A percentile compares a stretch with the other conserved stretches of the same genome.
These are phyloP conservation scores for Trogon surrucura DNA, from an alignment of 2,113 vertebrate genomes.

Conservation along the genomic window DNA sequence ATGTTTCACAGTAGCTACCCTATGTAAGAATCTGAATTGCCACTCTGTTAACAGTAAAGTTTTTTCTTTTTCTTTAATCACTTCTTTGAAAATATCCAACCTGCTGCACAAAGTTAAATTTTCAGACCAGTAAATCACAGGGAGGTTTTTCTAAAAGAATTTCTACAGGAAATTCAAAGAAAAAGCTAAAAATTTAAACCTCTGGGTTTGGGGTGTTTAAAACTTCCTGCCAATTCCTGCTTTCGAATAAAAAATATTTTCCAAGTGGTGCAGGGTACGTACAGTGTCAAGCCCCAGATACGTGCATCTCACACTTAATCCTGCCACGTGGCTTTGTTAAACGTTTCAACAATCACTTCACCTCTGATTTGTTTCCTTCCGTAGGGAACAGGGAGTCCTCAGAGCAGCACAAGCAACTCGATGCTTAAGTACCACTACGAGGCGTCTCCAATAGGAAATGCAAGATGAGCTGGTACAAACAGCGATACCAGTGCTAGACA, in stretches of 20 bases:
- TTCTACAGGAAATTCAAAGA: slow-evolving; percentile 27
- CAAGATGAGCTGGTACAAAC: background rate
- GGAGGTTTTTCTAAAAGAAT: background rate
- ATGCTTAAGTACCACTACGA: rapidly evolving
- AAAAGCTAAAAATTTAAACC: background rate
- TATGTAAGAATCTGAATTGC: background rate
- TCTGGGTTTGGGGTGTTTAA: background rate
- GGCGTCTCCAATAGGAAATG: rapidly evolving
- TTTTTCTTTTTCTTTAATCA: background rate
- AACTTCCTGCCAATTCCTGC: background rate
- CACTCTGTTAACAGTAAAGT: background rate
- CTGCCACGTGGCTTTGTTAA: background rate
- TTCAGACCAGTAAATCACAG: background rate
- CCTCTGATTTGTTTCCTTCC: background rate
- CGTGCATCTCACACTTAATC: background rate
- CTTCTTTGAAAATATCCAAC: background rate
- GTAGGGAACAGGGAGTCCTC: background rate
- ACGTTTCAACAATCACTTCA: background rate
- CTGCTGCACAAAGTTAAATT: background rate
- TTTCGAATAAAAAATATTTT: background rate
- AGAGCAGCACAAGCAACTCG: background rate
- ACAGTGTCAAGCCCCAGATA: background rate
- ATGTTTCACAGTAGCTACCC: background rate
- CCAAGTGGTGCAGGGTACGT: background rate
- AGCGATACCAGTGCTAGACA: background rate